A percentile compares a stretch with the other conserved stretches of the same genome.
phyloP scores from a whole-genome alignment of 2,113 vertebrate species.

The Cephalopholis sonnerati region DNA sequence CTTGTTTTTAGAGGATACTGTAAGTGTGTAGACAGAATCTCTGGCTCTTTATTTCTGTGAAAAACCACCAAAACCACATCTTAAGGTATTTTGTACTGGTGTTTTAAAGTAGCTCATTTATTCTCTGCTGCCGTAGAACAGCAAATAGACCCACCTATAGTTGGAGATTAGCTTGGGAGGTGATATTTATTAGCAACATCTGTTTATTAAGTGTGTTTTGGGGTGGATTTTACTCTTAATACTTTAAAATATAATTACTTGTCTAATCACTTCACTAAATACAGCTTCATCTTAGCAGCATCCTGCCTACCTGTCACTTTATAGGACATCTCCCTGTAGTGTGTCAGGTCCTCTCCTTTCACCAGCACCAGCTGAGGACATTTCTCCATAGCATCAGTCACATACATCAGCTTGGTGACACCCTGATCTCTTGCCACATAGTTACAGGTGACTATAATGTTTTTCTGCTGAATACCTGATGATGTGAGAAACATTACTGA shows the following conservation, averaged over 20 bases:
- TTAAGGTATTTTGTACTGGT: neutral
- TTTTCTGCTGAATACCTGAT: slow-evolving; percentile 92
- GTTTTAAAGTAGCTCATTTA: neutral
- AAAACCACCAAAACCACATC: neutral
- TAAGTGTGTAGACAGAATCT: neutral
- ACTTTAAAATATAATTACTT: neutral
- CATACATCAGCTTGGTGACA: slow-evolving; percentile 88
- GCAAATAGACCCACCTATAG: neutral
- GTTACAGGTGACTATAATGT: slow-evolving; percentile 91
- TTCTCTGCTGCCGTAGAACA: neutral
- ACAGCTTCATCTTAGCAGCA: neutral
- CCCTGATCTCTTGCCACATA: slow-evolving; percentile 90
- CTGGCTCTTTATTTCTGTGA: neutral
- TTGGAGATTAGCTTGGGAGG: neutral
- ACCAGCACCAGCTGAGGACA: slow-evolving; percentile 91
- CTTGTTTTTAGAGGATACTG: neutral
- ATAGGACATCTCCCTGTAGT: slow-evolving; percentile 92
- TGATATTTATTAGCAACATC: neutral
- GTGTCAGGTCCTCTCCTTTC: slow-evolving; percentile 93
- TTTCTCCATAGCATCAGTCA: slow-evolving; percentile 88
- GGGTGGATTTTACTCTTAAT: neutral
- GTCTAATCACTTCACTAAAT: no score
- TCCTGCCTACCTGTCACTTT: slow-evolving; percentile 89
- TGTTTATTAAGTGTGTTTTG: neutral
- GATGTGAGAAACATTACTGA: slow-evolving; percentile 18